Evolutionary conservation across 1,140 invertebrate genomes (phyloP).

Genomic region (Mamestra configurata): DNA sequence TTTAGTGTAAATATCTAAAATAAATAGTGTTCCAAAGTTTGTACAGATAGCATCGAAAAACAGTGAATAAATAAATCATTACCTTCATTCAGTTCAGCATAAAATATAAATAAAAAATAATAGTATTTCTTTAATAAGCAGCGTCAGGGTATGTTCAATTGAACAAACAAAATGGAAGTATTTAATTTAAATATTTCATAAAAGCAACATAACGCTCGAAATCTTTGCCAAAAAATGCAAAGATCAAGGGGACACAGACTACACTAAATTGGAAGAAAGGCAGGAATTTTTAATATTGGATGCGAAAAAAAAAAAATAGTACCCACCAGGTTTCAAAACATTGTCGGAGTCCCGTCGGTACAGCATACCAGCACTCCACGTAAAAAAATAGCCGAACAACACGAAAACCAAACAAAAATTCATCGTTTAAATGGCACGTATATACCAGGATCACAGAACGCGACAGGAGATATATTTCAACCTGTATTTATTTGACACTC

Average conservation of each 20-base stretch:
- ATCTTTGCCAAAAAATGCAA: too few relatives aligned
- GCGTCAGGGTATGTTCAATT: too few relatives aligned
- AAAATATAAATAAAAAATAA: too few relatives aligned
- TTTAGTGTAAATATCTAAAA: too few relatives aligned
- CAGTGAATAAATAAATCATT: too few relatives aligned
- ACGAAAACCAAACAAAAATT: constrained; percentile 85
- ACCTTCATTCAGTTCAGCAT: too few relatives aligned
- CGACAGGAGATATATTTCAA: constrained; percentile 84
- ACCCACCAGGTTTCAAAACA: constrained; percentile 82
- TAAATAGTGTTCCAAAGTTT: too few relatives aligned
- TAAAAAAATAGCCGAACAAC: constrained; percentile 79
- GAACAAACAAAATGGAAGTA: too few relatives aligned
- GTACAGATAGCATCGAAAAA: too few relatives aligned
- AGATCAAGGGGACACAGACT: background rate
- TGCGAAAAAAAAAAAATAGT: constrained; percentile 32
- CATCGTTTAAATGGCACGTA: constrained; percentile 81
- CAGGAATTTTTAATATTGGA: background rate
- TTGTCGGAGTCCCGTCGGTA: constrained; percentile 81
- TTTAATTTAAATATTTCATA: too few relatives aligned
- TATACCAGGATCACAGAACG: constrained; percentile 80
- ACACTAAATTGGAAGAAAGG: background rate
- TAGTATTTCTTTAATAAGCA: too few relatives aligned
- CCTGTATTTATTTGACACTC: constrained; percentile 86
- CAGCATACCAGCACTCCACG: constrained; percentile 76
- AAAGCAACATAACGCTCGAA: background rate